These are phyloP conservation scores for Petrolisthes manimaculis DNA, from an alignment of 2,888 invertebrate species.

Conservation along the genomic window DNA sequence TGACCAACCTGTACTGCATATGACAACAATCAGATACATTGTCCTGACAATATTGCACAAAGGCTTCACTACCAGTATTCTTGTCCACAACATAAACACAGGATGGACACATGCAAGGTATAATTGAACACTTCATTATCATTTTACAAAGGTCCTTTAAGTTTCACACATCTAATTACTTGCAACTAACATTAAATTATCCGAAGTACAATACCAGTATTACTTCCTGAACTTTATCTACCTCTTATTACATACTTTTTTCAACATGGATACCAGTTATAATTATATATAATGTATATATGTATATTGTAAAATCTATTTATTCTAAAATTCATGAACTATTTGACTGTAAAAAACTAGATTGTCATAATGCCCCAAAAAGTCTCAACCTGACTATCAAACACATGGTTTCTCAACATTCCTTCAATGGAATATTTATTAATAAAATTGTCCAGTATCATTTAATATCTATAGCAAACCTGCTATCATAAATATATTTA, in stretches of 20 bases:
- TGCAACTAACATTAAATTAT: neutral
- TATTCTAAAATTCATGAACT: neutral
- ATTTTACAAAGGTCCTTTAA: neutral
- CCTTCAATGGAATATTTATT: constrained; percentile 14
- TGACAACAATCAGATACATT: neutral
- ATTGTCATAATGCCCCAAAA: constrained; percentile 53
- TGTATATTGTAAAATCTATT: neutral
- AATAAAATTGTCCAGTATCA: neutral
- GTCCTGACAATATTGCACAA: constrained; percentile 15
- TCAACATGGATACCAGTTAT: too few relatives aligned
- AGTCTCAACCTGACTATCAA: constrained; percentile 37
- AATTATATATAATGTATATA: neutral
- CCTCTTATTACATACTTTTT: neutral
- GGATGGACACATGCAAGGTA: neutral
- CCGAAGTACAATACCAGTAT: neutral
- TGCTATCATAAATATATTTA: too few relatives aligned
- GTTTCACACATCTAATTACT: neutral
- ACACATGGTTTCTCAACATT: constrained; percentile 26
- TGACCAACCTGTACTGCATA: constrained; percentile 9
- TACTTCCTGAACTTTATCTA: neutral
- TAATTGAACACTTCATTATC: neutral
- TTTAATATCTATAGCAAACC: neutral
- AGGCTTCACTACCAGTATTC: neutral
- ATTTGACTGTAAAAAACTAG: constrained; percentile 23
- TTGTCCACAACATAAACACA: neutral